Evolutionary conservation across 2,113 vertebrate genomes (phyloP).

Genomic region (Tenebrosternarchus preto): DNA sequence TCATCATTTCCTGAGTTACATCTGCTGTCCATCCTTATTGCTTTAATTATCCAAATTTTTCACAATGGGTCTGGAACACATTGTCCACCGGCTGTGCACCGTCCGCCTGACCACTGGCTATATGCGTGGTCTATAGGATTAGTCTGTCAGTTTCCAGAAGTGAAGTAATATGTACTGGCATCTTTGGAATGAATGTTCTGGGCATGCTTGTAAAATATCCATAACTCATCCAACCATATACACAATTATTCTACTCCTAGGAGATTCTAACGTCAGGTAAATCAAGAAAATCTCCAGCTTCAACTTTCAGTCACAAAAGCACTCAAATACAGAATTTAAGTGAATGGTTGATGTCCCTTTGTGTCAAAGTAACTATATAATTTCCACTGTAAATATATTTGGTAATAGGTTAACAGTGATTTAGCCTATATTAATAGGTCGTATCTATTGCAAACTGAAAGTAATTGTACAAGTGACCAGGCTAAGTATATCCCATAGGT

Average conservation of each 20-base stretch:
- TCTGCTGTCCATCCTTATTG: neutral
- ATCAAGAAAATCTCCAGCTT: neutral
- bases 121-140: neutral
- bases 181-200: neutral
- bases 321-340: neutral
- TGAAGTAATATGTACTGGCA: neutral
- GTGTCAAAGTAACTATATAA: too few species aligned
- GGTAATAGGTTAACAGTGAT: neutral
- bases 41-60: neutral
- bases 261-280: neutral
- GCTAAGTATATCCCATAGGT: neutral
- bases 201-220: too few species aligned
- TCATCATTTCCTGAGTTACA: conserved; percentile 27
- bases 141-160: neutral
- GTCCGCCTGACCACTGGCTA: too few species aligned
- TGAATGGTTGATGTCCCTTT: too few species aligned
- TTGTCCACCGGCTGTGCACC: neutral
- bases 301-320: neutral
- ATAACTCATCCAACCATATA: too few species aligned
- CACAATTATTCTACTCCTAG: neutral
- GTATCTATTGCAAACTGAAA: neutral
- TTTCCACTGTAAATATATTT: neutral
- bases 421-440: neutral
- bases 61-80: neutral
- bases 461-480: too few species aligned